Evolutionary conservation across 2,888 invertebrate genomes (phyloP), one percentile per base, ranked within the genome.

Genomic region (Ashinkailepas kermadecensis): DNA sequence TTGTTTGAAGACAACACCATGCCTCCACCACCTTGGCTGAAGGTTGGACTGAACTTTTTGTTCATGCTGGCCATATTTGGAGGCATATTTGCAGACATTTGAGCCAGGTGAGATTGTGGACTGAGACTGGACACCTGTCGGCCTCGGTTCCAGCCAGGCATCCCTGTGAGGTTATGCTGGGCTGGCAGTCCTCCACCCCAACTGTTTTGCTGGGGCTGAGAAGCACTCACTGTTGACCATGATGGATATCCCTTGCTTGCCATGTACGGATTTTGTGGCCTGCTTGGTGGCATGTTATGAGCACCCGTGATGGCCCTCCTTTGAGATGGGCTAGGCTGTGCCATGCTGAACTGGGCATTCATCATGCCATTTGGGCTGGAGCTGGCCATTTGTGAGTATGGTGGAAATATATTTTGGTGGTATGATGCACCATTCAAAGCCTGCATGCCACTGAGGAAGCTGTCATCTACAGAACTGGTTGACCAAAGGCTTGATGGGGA

Each of bases 401-500:
- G 21, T 74, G 56, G 56, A 56, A 56, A 54, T 2, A 21, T 39
- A 70, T 18, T 74, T 74, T 59, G 39, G 39, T 54, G 74, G 21
- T 74, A 74, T 10, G 54, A 56, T 74, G 74, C 74, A 56, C 74
- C 74, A 74, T 74, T 74, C 21, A 56, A 15, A n/a, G 58, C 79
- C 23, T 57, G 79, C 79, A 79, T 79, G 23, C 23, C n/a, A 13
- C 58, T 25, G 4, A 58, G 15, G n/a, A 79, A 58, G 58, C 58
- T 25, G 9, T 79, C 58, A 59, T 79, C 58, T 11, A 58, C 58
- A 79, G 79, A 79, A 23, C 58, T 25, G 23, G 79, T 58, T 13
- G 79, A 59, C 79, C 79, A 79, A 3, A 79, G 58, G 58, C 25
- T 79, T 59, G 79, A 23, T n/a, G 58, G 79, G 15, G 79, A 79